phyloP scores from a whole-genome alignment of 2,797 vertebrate genomes.

The Moxostoma hubbsi region DNA sequence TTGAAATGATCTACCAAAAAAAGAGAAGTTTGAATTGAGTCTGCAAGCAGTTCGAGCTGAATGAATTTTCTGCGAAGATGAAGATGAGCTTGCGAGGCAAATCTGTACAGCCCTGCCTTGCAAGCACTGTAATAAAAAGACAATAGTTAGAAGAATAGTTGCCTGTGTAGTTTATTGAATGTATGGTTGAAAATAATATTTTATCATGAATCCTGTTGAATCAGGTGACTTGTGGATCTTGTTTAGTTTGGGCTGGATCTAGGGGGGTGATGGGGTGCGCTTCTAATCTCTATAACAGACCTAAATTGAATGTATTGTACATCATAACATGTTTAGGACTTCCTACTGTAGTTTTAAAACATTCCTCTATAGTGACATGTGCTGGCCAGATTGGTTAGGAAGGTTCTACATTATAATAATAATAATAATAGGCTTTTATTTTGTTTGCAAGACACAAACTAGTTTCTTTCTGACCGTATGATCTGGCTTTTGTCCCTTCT shows the following conservation, averaged over 20 bases:
- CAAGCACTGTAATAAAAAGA: neutral
- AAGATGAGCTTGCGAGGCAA: neutral
- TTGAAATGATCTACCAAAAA: no score
- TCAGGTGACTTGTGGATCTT: neutral
- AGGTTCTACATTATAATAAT: neutral
- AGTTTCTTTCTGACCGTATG: constrained; percentile 20
- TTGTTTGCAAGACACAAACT: neutral
- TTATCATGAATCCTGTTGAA: neutral
- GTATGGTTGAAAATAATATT: neutral
- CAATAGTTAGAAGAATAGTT: neutral
- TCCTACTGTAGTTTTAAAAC: neutral
- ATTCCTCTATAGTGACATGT: constrained; percentile 7
- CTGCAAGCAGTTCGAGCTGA: no score
- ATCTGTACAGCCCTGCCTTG: neutral
- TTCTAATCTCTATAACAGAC: neutral
- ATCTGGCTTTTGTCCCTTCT: constrained; percentile 35
- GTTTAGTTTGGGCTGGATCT: neutral
- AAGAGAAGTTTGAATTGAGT: no score
- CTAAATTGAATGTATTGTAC: neutral
- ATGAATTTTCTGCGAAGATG: no score
- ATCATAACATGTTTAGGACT: neutral
- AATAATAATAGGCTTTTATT: neutral
- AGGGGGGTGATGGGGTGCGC: no score
- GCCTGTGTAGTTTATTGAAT: neutral
- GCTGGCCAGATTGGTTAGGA: neutral